phyloP scores from a whole-genome alignment of 2,888 invertebrate genomes.

The Netelia fuscicornis region DNA sequence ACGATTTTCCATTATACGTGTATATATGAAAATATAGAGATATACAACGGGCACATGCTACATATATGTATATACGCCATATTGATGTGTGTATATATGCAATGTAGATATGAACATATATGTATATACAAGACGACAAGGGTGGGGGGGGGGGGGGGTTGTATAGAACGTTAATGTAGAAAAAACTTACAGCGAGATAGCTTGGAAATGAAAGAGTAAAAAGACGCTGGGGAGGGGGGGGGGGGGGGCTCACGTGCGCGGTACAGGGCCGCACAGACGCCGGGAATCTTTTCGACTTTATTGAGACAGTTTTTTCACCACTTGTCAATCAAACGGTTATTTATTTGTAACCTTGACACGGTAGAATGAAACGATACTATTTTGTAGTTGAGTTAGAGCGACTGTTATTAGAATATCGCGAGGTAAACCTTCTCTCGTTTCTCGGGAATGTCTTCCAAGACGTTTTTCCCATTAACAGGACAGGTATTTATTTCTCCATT shows the following conservation, averaged over 20 bases:
- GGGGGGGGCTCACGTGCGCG: constrained; percentile 56
- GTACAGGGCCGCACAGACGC: constrained; percentile 53
- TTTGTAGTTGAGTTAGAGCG: no score
- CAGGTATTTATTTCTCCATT: no score
- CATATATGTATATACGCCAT: neutral
- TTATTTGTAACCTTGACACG: neutral
- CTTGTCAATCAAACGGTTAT: neutral
- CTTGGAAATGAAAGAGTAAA: constrained; percentile 11
- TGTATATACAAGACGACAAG: constrained; percentile 7
- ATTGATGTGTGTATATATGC: constrained; percentile 24
- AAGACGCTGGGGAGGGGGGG: constrained; percentile 2
- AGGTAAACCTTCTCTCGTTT: no score
- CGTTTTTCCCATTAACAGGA: no score
- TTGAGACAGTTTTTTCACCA: neutral
- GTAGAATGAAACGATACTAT: no score
- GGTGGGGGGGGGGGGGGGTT: neutral
- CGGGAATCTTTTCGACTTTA: constrained; percentile 1
- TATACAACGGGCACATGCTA: no score
- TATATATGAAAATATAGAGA: neutral
- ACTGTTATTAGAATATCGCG: no score
- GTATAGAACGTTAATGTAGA: constrained; percentile 5
- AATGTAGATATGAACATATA: constrained; percentile 15
- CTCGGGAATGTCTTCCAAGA: no score
- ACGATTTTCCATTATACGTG: neutral
- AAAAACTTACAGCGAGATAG: constrained; percentile 32